A percentile compares a stretch with the other conserved stretches of the same genome.
Evolutionary conservation across 2,888 invertebrate genomes (phyloP).

Genomic region (Anodontia alba): DNA sequence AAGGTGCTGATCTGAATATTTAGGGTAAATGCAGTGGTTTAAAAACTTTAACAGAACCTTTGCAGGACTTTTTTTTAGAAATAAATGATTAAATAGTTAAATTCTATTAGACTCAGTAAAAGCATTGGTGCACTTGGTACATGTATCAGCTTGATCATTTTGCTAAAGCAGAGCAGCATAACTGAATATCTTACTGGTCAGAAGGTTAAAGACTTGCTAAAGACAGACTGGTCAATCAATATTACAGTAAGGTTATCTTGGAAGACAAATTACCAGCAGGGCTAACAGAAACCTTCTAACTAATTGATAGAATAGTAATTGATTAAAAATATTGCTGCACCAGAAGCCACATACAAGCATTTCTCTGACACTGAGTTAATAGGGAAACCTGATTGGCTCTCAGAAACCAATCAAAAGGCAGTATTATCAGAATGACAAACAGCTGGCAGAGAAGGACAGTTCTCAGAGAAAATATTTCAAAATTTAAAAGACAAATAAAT

Average conservation of each 20-base stretch:
- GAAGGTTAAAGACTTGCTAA: slow-evolving; percentile 2
- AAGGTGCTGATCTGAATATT: too few species aligned
- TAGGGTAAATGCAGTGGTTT: too few species aligned
- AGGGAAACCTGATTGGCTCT: neutral
- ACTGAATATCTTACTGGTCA: too few species aligned
- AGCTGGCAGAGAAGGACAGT: neutral
- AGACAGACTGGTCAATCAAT: slow-evolving; percentile 7
- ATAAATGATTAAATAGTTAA: too few species aligned
- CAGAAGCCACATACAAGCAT: slow-evolving; percentile 7
- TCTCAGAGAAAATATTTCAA: neutral
- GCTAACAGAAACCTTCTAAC: slow-evolving; percentile 15
- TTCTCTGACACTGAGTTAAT: slow-evolving; percentile 1
- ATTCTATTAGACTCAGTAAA: too few species aligned
- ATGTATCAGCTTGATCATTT: too few species aligned
- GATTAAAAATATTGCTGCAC: slow-evolving; percentile 15
- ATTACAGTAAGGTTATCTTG: neutral
- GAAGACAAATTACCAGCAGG: neutral
- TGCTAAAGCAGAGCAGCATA: too few species aligned
- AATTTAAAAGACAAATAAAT: neutral
- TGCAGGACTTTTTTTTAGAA: too few species aligned
- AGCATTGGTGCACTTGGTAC: too few species aligned
- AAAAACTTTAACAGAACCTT: too few species aligned
- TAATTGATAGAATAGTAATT: slow-evolving; percentile 2
- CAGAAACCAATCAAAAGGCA: neutral
- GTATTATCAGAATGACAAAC: neutral